Evolutionary conservation across 2,113 vertebrate species (phyloP).

Genomic region (Zootoca vivipara): DNA sequence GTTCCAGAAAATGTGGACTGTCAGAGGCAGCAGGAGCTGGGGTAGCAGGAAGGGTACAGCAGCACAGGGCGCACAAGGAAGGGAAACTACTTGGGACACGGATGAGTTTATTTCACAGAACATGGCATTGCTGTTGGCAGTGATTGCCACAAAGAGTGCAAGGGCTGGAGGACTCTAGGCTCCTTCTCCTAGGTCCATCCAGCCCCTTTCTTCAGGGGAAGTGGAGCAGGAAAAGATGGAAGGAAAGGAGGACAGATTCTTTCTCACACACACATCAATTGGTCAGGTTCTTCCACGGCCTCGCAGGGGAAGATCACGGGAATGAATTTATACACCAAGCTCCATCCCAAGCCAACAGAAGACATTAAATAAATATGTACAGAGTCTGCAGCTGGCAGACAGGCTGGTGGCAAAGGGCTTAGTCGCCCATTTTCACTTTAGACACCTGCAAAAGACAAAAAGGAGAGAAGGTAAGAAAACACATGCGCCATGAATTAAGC

Average conservation of each 20-base stretch:
- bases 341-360: constrained; percentile 43
- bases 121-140: constrained; percentile 6
- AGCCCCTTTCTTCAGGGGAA: neutral
- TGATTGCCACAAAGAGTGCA: constrained; percentile 8
- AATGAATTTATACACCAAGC: neutral
- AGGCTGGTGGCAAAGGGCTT: constrained; percentile 51
- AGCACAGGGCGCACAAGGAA: constrained; percentile 21
- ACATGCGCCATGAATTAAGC: neutral
- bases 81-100: constrained; percentile 9
- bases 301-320: neutral
- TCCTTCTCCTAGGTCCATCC: neutral
- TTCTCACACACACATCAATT: constrained; percentile 60
- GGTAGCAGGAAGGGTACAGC: neutral
- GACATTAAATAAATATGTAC: constrained; percentile 82
- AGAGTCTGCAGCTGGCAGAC: constrained; percentile 56
- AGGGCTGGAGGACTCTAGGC: neutral
- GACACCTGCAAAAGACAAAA: constrained; percentile 84
- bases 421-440: constrained; percentile 99
- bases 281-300: constrained; percentile 42
- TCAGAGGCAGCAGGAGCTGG: neutral
- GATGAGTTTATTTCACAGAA: constrained; percentile 27
- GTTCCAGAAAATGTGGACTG: neutral
- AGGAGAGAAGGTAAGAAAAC: constrained; percentile 30
- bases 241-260: constrained; percentile 13
- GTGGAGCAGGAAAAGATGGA: neutral